Evolutionary conservation across 1,140 invertebrate genomes (phyloP).

Genomic region (Pseudobourletiella spinata): DNA sequence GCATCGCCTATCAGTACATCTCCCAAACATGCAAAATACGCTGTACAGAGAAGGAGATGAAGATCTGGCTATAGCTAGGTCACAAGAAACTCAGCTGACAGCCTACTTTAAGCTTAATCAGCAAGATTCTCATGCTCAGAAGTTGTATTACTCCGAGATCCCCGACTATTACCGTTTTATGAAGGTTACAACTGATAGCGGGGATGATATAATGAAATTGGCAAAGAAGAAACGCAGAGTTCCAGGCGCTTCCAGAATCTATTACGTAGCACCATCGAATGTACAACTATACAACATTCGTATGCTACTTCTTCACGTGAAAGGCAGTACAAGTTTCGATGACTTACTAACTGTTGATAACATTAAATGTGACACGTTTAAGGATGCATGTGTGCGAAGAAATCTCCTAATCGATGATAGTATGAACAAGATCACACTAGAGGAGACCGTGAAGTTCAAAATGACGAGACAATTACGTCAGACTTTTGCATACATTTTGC

Average conservation of each 20-base stretch:
- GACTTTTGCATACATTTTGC: constrained; percentile 45
- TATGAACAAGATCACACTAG: not conserved
- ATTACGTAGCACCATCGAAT: constrained; percentile 44
- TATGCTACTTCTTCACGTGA: not conserved
- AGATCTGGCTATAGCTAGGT: not conserved
- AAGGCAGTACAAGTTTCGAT: not conserved
- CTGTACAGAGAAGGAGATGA: constrained; percentile 31
- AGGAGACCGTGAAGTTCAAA: not conserved
- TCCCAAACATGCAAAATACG: constrained; percentile 43
- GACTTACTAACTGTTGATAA: not conserved
- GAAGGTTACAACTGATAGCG: no score
- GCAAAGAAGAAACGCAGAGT: not conserved
- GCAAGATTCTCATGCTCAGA: constrained; percentile 7
- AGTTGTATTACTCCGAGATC: constrained; percentile 36
- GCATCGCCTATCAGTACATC: constrained; percentile 38
- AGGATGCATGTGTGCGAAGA: not conserved
- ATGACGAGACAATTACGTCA: constrained; percentile 42
- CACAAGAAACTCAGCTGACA: constrained; percentile 21
- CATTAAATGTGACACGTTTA: not conserved
- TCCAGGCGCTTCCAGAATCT: not conserved
- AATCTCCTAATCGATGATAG: not conserved
- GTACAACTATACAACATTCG: constrained; percentile 41
- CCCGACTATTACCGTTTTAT: constrained; percentile 31
- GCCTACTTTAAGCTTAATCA: constrained; percentile 33
- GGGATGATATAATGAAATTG: no score